Percentiles rank a stretch among this genome's conserved stretches.
Evolutionary conservation across 2,888 invertebrate species (phyloP).

Genomic region (Cerastis leucographa): DNA sequence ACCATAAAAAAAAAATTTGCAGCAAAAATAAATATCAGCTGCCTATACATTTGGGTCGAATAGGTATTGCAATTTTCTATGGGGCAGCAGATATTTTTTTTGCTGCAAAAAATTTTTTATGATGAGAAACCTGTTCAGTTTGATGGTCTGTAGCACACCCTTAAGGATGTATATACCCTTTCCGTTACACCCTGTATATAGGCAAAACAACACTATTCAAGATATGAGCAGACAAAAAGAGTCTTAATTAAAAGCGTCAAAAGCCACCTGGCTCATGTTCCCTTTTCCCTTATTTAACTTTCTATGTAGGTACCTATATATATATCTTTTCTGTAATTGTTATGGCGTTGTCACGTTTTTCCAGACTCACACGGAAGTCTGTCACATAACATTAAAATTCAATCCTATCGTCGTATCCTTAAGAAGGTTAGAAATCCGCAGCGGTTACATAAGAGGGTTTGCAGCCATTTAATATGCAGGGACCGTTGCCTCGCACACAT

Average conservation of each 20-base stretch:
- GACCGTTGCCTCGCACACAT: slow-evolving; percentile 29
- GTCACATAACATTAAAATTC: slow-evolving; percentile 37
- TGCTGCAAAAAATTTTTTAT: no score
- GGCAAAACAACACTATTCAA: background rate
- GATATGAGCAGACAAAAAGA: background rate
- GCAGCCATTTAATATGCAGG: slow-evolving; percentile 54
- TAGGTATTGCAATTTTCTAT: no score
- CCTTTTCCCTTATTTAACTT: background rate
- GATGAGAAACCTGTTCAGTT: no score
- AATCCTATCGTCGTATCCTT: slow-evolving; percentile 22
- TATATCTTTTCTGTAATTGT: background rate
- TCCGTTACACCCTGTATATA: no score
- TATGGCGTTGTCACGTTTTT: background rate
- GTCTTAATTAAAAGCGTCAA: no score
- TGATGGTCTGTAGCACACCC: no score
- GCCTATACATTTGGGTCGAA: no score
- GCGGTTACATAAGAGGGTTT: slow-evolving; percentile 56
- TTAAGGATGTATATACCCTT: no score
- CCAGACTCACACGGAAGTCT: slow-evolving; percentile 29
- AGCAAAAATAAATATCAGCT: no score
- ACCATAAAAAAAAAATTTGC: no score
- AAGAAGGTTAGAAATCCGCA: slow-evolving; percentile 42
- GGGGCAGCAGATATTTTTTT: no score
- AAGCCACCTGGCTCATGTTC: background rate
- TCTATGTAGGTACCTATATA: background rate